Base-by-base conservation (phyloP, 2,888 invertebrate species). In the Noctua fimbriata region DNA sequence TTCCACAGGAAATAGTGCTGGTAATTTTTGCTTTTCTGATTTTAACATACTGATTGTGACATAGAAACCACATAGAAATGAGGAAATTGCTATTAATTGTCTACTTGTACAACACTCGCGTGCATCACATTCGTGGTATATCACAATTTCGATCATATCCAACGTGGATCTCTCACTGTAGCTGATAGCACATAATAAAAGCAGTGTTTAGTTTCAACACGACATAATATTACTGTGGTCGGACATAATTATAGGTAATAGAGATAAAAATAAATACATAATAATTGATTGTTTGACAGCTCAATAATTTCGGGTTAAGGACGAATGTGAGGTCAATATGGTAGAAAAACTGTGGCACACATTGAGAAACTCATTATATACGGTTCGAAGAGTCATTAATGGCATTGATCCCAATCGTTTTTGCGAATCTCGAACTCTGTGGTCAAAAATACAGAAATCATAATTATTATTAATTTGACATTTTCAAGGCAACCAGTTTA, bases 81-180 rank as follows among this genome's bases (percentile, higher is more conserved):
- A 65, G 77, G 49, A 83, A 83, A 66, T 83, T 47, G 44, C 28
- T 72, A 52, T 74, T 70, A 60, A 77, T 82, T 69, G 5, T 6
- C 24, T 49, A 60, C 9, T 70, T 41, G 58, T 21, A 69, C 2
- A 63, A 47, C 41, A 28, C 14, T 82, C 41, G 82, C 85, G 71
- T 87, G 88, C 69, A 36, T 73, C 52, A 77, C 21, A 60, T 69
- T 73, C 79, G 77, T 84, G 78, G 65, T 73, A 72, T 3, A 73
- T 73, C 32, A 75, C n/a, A 41, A 75, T 83, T 73, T 74, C 28
- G 4, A 72, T 83, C 76, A 60, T 49, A 78, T 74, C 65, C 28
- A 36, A 32, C 7, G 14, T n/a, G 44, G 16, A 65, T 80, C 41
- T 71, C 69, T 24, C 44, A 63, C 41, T 41, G 69, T 73, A 60